These are phyloP conservation scores for Halictus quadricinctus DNA, from an alignment of 2,888 invertebrate species.

Conservation along the genomic window DNA sequence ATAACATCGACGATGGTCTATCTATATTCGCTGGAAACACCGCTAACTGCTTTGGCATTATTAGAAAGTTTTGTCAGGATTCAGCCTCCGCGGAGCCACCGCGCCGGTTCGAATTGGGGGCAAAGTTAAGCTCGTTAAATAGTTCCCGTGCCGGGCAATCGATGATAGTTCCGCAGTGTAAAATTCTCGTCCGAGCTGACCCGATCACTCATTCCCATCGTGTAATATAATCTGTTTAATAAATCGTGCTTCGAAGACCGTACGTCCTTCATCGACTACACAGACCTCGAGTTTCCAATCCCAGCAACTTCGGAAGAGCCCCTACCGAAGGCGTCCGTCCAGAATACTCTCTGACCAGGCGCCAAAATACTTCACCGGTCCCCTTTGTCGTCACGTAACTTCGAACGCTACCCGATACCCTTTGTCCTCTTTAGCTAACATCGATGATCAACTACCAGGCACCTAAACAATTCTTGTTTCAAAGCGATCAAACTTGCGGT, in stretches of 20 bases:
- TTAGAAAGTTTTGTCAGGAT: conserved; percentile 70
- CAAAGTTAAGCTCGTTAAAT: conserved; percentile 75
- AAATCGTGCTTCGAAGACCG: conserved; percentile 7
- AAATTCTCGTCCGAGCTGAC: conserved; percentile 70
- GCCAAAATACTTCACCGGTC: conserved; percentile 55
- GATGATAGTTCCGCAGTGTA: conserved; percentile 62
- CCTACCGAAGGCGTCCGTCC: neutral
- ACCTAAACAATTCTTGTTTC: conserved; percentile 19
- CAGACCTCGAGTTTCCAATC: neutral
- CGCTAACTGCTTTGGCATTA: conserved; percentile 72
- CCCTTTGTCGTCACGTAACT: conserved; percentile 46
- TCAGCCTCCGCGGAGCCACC: conserved; percentile 30
- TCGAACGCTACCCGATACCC: conserved; percentile 47
- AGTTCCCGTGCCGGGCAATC: conserved; percentile 69
- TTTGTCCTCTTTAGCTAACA: conserved; percentile 39
- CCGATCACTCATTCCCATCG: conserved; percentile 38
- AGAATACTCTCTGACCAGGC: neutral
- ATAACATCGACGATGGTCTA: conserved; percentile 38
- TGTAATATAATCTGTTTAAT: conserved; percentile 39
- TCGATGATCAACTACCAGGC: conserved; percentile 20
- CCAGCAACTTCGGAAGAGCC: neutral
- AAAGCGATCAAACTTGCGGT: conserved; percentile 39
- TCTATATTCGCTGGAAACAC: conserved; percentile 64
- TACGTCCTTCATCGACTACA: neutral
- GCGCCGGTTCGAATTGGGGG: conserved; percentile 50